A percentile compares a stretch with the other conserved stretches of the same genome.
These are phyloP conservation scores for Sericinus montela DNA, from an alignment of 2,888 invertebrate genomes.

Conservation along the genomic window DNA sequence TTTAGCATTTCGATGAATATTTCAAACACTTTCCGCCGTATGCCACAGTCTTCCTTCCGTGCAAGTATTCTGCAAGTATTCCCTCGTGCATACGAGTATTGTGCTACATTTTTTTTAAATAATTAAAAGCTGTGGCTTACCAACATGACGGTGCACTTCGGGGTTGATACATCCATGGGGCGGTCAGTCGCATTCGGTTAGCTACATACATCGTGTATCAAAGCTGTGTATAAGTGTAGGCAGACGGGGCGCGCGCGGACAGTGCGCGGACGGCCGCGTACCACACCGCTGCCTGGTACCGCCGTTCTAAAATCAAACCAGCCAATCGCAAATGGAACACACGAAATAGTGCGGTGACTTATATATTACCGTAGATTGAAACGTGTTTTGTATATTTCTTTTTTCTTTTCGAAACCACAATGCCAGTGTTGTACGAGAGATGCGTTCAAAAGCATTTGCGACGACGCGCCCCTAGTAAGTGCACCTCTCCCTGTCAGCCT, in stretches of 20 bases:
- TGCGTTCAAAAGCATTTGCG: conserved; percentile 55
- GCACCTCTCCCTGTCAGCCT: conserved; percentile 17
- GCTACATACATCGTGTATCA: too few relatives aligned
- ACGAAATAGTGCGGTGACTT: conserved; percentile 61
- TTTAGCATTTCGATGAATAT: conserved; percentile 11
- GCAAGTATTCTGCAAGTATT: conserved; percentile 15
- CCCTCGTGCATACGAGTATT: conserved; percentile 15
- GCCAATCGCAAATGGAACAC: conserved; percentile 35
- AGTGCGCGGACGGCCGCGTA: conserved; percentile 70
- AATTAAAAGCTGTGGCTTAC: conserved; percentile 43
- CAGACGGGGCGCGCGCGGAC: conserved; percentile 53
- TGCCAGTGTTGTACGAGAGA: conserved; percentile 65
- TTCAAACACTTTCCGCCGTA: conserved; percentile 5
- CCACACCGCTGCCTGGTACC: conserved; percentile 64
- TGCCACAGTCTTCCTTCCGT: conserved; percentile 6
- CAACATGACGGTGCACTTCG: conserved; percentile 39
- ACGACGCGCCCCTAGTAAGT: conserved; percentile 62
- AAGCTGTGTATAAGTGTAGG: conserved; percentile 61
- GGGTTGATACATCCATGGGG: conserved; percentile 65
- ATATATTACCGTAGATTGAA: conserved; percentile 31
- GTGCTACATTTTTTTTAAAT: conserved; percentile 36
- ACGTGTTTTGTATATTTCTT: conserved; percentile 27
- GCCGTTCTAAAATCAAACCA: conserved; percentile 41
- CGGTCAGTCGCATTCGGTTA: conserved; percentile 47
- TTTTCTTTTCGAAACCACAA: conserved; percentile 28